Evolutionary conservation across 92 coral and sea anemone genomes (phyloP), one percentile per base, ranked within the genome.

Genomic region (Zoanthus sansibaricus): DNA sequence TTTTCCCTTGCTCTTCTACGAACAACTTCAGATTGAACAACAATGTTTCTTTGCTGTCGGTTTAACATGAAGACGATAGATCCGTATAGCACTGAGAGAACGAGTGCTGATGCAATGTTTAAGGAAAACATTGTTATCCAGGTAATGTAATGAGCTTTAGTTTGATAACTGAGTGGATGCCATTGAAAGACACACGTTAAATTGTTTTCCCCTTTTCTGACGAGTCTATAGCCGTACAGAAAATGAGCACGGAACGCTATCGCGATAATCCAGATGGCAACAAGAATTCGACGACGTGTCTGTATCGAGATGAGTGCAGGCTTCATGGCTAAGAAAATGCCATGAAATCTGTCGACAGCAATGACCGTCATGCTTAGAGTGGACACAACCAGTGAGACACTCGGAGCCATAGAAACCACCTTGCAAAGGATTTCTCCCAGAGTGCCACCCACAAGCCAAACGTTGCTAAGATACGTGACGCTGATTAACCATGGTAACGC

Each of bases 271-370:
- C 83, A 78, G 4, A 46, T 78, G 3, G 45, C 13, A 9, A n/a
- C 83, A 15, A 78, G 58, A 16, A 78, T 33, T 45, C 83, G 54
- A 6, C 83, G 83, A 45, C 83, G 61, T 32, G 71, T 67, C 44
- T 78, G 59, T 11, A 52, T 62, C 71, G 83, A 78, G 71, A 78
- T 59, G 4, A 78, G 69, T 58, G 83, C 55, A 32, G 83, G 83
- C 66, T 78, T 78, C 83, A 78, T 78, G 32, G 83, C 83, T 32
- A 61, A 59, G 46, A 78, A 78, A 1, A 78, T 78, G 9, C 71
- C 83, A 66, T 78, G 71, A 20, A 78, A 78, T 78, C 83, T 78
- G 55, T 78, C 83, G 25, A 78, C 31, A 48, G 83, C 83, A 7
- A 78, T 78, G 37, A 78, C 72, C 33, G 61, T 78, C 83, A 78